Evolutionary conservation across 1,140 invertebrate genomes (phyloP).

Genomic region (Apolygus lucorum): DNA sequence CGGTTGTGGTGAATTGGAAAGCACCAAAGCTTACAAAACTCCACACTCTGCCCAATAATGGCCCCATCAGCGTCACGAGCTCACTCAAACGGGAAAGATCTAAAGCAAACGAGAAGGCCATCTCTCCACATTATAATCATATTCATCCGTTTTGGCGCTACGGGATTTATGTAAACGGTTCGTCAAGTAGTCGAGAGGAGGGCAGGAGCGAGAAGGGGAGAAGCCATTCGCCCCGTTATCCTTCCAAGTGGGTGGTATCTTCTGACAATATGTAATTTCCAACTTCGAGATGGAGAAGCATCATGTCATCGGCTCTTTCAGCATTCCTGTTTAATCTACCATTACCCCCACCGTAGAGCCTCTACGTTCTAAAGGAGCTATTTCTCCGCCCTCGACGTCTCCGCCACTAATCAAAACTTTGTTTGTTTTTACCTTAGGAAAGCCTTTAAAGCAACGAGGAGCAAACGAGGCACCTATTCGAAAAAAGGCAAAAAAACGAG

Average conservation of each 20-base stretch:
- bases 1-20: too few relatives aligned
- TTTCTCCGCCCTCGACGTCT: background rate
- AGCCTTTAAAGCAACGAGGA: background rate
- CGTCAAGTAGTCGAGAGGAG: background rate
- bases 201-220: background rate
- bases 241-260: slow-evolving; percentile 22
- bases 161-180: background rate
- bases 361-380: background rate
- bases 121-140: background rate
- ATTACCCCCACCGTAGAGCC: slow-evolving; percentile 11
- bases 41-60: too few relatives aligned
- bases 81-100: background rate
- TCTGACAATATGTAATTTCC: slow-evolving; percentile 24
- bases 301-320: slow-evolving; percentile 23
- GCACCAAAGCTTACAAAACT: too few relatives aligned
- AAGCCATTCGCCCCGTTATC: slow-evolving; percentile 18
- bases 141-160: background rate
- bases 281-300: slow-evolving; percentile 4
- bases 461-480: background rate
- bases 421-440: background rate
- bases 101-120: background rate
- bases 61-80: background rate
- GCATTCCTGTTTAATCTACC: slow-evolving; percentile 20
- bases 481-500: too few relatives aligned
- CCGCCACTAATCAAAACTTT: slow-evolving; percentile 1